These are phyloP conservation scores for Pseudobourletiella spinata DNA, from an alignment of 1,140 invertebrate species.

Conservation along the genomic window DNA sequence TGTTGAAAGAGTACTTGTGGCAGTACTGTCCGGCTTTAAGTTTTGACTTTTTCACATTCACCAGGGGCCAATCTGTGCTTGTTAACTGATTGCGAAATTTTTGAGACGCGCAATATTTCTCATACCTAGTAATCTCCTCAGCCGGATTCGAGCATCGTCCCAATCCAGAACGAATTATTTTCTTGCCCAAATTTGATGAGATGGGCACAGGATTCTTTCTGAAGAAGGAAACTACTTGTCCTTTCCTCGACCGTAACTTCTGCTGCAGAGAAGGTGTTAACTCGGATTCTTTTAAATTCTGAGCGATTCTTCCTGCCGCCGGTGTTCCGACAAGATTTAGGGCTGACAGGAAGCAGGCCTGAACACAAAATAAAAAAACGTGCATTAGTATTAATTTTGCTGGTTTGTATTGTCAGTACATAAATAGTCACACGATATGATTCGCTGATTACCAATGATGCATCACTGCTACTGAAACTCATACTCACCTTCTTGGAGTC, in stretches of 20 bases:
- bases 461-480: no score
- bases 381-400: no score
- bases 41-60: neutral
- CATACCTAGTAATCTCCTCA: neutral
- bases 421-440: no score
- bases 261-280: neutral
- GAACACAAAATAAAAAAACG: no score
- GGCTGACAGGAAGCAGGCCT: neutral
- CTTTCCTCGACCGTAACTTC: neutral
- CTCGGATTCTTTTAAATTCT: no score
- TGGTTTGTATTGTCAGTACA: no score
- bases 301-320: neutral
- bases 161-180: neutral
- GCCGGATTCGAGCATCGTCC: neutral
- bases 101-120: neutral
- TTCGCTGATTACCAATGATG: no score
- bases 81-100: neutral
- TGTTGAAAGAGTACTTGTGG: neutral
- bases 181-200: constrained; percentile 3
- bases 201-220: constrained; percentile 1
- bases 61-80: neutral
- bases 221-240: neutral
- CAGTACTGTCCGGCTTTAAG: neutral
- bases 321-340: neutral
- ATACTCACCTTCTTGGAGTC: neutral